Evolutionary conservation across 2,888 invertebrate genomes (phyloP), one percentile per base, ranked within the genome.

Genomic region (Synergus gifuensis): DNA sequence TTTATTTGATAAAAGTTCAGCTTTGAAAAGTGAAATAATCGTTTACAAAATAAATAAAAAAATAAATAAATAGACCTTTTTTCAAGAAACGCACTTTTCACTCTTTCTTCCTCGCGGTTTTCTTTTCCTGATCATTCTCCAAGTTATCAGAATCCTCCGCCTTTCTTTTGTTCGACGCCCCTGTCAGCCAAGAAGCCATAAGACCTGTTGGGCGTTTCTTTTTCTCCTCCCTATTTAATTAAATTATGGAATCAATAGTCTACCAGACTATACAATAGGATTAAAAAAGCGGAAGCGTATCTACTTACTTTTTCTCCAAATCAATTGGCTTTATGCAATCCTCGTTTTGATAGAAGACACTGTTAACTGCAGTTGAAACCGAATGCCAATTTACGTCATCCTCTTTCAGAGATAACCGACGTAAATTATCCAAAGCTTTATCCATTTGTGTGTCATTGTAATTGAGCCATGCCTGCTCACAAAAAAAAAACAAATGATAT

Each of bases 351-450:
- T 96, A 94, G 79, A 94, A 93, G 0, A 96, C 95, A 89, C 95
- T 96, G 88, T 96, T 96, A 0, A 97, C 97, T 66, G 93, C 87
- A 64, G 94, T 94, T 1, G 96, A 95, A 0, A 97, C 97, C 78
- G 94, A 94, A 91, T 97, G 95, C 95, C 95, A 96, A 40, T 92
- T 90, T 46, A 97, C 86, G 77, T 63, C 58, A 18, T 76, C 78
- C 18, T 80, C 76, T 58, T 76, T 81, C 80, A 89, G 83, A 40
- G 82, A 81, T 46, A 82, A 66, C 28, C 81, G 81, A 28, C 93
- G 94, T 86, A 96, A 90, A 79, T 94, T 93, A 12, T 92, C 86
- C n/a, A 95, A 83, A 7, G 95, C 94, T 86, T 92, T 93, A 76
- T 91, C 92, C 78, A 93, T 90, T 42, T 93, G 89, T 0, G 95